Base-by-base conservation (phyloP, 2,888 invertebrate genomes). In the Plagodis pulveraria region DNA sequence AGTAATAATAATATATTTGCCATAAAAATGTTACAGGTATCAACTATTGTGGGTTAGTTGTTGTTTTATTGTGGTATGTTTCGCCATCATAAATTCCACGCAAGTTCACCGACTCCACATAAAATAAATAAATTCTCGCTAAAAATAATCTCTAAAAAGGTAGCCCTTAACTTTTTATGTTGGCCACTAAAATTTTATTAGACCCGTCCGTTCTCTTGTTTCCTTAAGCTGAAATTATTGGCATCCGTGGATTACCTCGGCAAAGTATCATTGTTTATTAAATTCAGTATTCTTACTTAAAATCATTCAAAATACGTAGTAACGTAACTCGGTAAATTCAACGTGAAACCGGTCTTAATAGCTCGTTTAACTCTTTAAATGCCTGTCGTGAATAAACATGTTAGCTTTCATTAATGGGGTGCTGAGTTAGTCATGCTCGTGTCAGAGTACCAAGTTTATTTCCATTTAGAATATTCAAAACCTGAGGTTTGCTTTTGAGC, bases 91-190 rank as follows among this genome's bases (percentile, higher is more conserved):
- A 51, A 58, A 51, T 60, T 58, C 56, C 62, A 62, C 58, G 49
- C 61, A 57, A 64, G 56, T 51, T 58, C 56, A 58, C 55, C n/a
- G 35, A 62, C 55, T 43, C 53, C 36, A 22, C 36, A 9, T 36
- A 50, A 60, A 58, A 40, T 58, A 63, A 55, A 62, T 66, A 63
- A 63, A 59, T 54, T 63, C 58, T 62, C 58, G 54, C 60, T 67
- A 62, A 69, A 62, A 67, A 69, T 67, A 67, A 69, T 66, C 67
- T 65, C 61, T 58, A 61, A 69, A 69, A 69, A 69, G 62, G 69
- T 10, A 61, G 58, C 59, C 65, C 60, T 65, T 63, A 65, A 56
- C 66, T 63, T 69, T 69, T 69, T 69, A 69, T 62, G 65, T 64
- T 48, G 36, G n/a, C 45, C 52, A 69, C 62, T 69, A 67, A 66